phyloP scores from a whole-genome alignment of 2,888 invertebrate species.

The Orgyia antiqua region DNA sequence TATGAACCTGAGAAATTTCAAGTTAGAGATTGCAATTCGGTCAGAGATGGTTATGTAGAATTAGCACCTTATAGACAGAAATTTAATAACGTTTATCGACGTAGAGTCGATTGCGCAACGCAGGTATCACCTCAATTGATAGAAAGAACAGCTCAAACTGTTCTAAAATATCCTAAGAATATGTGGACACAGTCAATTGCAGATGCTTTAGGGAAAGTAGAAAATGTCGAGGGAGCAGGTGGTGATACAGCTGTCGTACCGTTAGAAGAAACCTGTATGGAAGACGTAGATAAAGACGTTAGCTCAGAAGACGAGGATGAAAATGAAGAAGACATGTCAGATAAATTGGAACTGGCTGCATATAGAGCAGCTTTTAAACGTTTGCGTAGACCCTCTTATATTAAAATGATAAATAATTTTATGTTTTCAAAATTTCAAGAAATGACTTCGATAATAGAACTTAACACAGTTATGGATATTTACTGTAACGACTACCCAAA shows the following conservation, averaged over 20 bases:
- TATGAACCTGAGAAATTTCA: constrained; percentile 66
- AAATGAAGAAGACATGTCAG: constrained; percentile 27
- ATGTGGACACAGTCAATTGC: constrained; percentile 82
- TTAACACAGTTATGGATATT: constrained; percentile 77
- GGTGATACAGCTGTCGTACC: constrained; percentile 41
- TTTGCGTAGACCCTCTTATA: constrained; percentile 58
- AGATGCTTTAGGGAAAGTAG: constrained; percentile 46
- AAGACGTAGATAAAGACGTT: constrained; percentile 18
- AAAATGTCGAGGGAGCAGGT: constrained; percentile 43
- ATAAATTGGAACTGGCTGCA: constrained; percentile 48
- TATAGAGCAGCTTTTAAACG: constrained; percentile 47
- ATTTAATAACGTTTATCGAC: constrained; percentile 75
- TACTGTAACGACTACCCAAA: constrained; percentile 80
- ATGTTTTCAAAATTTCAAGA: constrained; percentile 37
- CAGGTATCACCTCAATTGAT: constrained; percentile 76
- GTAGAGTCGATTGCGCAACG: constrained; percentile 74
- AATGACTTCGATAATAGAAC: constrained; percentile 55
- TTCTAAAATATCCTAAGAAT: constrained; percentile 82
- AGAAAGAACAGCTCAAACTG: constrained; percentile 81
- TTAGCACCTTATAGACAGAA: constrained; percentile 77
- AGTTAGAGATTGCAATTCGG: constrained; percentile 74
- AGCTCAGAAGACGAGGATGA: constrained; percentile 43
- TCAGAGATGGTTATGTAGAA: constrained; percentile 84
- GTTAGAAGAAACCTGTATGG: constrained; percentile 15
- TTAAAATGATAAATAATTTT: constrained; percentile 51